phyloP scores from a whole-genome alignment of 2,888 invertebrate genomes.

The Parnassius mnemosyne region DNA sequence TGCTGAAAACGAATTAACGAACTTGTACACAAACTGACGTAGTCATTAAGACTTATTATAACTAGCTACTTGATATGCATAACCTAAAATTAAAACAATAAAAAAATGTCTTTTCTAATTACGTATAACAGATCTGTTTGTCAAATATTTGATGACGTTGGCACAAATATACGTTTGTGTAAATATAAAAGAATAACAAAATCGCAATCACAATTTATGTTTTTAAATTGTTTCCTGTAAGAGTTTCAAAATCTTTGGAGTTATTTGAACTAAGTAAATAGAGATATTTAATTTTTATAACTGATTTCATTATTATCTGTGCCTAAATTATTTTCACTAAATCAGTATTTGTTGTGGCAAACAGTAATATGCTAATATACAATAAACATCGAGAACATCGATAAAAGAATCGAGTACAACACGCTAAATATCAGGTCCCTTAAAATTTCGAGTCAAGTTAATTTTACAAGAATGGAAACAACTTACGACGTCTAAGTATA shows the following conservation, averaged over 20 bases:
- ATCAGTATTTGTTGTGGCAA: neutral
- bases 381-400: neutral
- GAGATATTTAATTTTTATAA: no score
- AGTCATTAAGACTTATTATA: neutral
- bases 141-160: slow-evolving; percentile 4
- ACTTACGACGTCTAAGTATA: slow-evolving; percentile 17
- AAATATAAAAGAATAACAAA: neutral
- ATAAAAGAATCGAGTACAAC: neutral
- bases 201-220: neutral
- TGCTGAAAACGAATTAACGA: slow-evolving; percentile 1
- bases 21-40: neutral
- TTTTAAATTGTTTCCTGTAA: no score
- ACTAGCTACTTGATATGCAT: slow-evolving; percentile 8
- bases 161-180: slow-evolving; percentile 3
- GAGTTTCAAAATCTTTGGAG: no score
- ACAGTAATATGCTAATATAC: neutral
- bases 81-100: slow-evolving; percentile 4
- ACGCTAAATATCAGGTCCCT: slow-evolving; percentile 24
- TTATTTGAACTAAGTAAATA: no score
- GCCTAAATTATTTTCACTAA: no score
- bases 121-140: slow-evolving; percentile 12
- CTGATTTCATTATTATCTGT: no score
- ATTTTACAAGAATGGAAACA: slow-evolving; percentile 2
- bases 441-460: slow-evolving; percentile 17
- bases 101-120: slow-evolving; percentile 18